Conservation (phyloP, 2,113 vertebrate genomes). For the Cichladusa arquata region DNA sequence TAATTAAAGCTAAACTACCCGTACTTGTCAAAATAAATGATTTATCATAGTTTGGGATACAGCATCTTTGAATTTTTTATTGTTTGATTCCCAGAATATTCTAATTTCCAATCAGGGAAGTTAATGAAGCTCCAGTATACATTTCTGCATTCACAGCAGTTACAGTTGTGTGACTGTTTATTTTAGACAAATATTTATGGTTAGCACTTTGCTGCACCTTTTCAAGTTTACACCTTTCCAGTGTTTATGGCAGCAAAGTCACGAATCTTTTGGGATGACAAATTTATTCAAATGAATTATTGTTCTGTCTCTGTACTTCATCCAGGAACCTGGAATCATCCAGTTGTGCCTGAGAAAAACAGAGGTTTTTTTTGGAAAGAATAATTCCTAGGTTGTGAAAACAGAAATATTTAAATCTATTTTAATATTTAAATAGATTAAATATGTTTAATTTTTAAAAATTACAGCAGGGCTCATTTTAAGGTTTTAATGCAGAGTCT, state of each 20-base stretch:
- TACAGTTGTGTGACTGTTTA: not conserved
- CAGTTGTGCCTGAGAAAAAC: not conserved
- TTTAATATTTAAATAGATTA: not conserved
- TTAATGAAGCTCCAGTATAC: constrained; percentile 24
- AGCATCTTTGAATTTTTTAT: constrained; percentile 64
- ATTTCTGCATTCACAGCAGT: not conserved
- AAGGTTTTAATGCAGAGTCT: not conserved
- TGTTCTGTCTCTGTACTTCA: not conserved
- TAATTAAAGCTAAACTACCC: constrained; percentile 61
- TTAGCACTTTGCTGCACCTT: not conserved
- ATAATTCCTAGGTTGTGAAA: not conserved
- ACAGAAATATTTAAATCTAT: not conserved
- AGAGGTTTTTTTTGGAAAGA: not conserved
- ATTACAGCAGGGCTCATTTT: not conserved
- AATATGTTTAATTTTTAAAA: not conserved
- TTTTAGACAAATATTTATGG: not conserved
- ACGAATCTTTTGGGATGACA: not conserved
- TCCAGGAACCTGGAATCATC: not conserved
- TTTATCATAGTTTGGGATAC: constrained; percentile 60
- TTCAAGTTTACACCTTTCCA: not conserved
- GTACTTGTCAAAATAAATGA: constrained; percentile 62
- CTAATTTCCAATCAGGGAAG: constrained; percentile 44
- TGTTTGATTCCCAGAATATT: constrained; percentile 62
- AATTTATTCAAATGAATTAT: not conserved
- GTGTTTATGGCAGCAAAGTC: not conserved